phyloP scores from a whole-genome alignment of 1,140 invertebrate species.

The Temnothorax longispinosus region DNA sequence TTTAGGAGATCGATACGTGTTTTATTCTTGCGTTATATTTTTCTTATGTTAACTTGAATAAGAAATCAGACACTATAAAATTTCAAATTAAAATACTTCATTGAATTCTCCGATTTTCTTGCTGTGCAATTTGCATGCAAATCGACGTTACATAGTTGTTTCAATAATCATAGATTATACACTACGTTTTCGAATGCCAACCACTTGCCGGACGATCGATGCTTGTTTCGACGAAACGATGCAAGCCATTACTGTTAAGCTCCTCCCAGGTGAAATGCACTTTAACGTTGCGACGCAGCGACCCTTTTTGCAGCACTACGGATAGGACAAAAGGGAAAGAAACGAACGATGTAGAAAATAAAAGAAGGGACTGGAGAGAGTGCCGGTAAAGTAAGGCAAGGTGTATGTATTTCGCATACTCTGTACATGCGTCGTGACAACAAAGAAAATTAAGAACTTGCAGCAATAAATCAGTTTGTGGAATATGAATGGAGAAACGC shows the following conservation, averaged over 20 bases:
- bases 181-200: conserved; percentile 36
- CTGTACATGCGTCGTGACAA: conserved; percentile 30
- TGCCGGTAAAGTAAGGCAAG: conserved; percentile 22
- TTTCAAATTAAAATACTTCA: not conserved
- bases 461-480: conserved; percentile 46
- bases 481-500: conserved; percentile 22
- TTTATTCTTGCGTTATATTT: not conserved
- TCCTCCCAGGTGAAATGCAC: conserved; percentile 40
- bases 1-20: not conserved
- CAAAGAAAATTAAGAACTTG: conserved; percentile 54
- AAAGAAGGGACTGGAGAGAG: conserved; percentile 3
- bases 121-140: not conserved
- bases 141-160: not conserved
- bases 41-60: not conserved
- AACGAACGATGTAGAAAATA: conserved; percentile 26
- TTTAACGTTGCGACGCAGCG: conserved; percentile 55
- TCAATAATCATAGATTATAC: conserved; percentile 44
- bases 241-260: conserved; percentile 57
- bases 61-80: not conserved
- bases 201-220: conserved; percentile 17
- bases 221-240: conserved; percentile 49
- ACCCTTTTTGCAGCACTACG: conserved; percentile 41
- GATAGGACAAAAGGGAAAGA: conserved; percentile 9
- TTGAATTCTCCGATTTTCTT: not conserved
- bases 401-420: conserved; percentile 8